A percentile compares a stretch with the other conserved stretches of the same genome.
Evolutionary conservation across 2,113 vertebrate species (phyloP).

Genomic region (Cyphomyrus discorhynchus): DNA sequence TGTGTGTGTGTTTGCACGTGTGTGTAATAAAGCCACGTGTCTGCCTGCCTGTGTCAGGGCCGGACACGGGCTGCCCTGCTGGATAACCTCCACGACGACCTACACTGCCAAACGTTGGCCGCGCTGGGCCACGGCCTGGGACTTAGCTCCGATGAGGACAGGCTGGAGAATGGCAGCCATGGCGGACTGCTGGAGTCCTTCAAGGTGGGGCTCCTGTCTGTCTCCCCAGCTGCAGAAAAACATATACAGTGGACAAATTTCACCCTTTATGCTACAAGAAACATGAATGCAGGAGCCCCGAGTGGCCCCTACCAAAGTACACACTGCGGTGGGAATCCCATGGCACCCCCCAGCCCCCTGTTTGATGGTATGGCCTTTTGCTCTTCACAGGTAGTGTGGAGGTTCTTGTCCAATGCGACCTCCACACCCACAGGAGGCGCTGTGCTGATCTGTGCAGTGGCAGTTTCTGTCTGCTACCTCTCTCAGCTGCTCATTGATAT

Average conservation of each 20-base stretch:
- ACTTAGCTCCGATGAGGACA: constrained; percentile 75
- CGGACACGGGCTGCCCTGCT: constrained; percentile 79
- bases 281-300: neutral
- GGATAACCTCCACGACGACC: constrained; percentile 83
- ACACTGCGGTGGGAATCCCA: neutral
- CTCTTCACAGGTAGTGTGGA: constrained; percentile 53
- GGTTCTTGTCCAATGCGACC: constrained; percentile 32
- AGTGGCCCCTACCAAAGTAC: neutral
- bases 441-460: constrained; percentile 46
- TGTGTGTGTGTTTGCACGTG: constrained; percentile 3
- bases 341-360: neutral
- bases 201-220: constrained; percentile 64
- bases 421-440: constrained; percentile 47
- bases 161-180: constrained; percentile 81
- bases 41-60: constrained; percentile 59
- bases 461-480: constrained; percentile 44
- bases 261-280: neutral
- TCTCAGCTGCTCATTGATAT: constrained; percentile 30
- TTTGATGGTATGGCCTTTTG: constrained; percentile 30
- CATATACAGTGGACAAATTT: neutral
- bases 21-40: neutral
- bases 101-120: constrained; percentile 75
- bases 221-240: neutral
- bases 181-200: constrained; percentile 92
- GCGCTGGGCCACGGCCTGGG: constrained; percentile 68